These are phyloP conservation scores for Cordilura impudica DNA, from an alignment of 2,888 invertebrate genomes.

Conservation along the genomic window DNA sequence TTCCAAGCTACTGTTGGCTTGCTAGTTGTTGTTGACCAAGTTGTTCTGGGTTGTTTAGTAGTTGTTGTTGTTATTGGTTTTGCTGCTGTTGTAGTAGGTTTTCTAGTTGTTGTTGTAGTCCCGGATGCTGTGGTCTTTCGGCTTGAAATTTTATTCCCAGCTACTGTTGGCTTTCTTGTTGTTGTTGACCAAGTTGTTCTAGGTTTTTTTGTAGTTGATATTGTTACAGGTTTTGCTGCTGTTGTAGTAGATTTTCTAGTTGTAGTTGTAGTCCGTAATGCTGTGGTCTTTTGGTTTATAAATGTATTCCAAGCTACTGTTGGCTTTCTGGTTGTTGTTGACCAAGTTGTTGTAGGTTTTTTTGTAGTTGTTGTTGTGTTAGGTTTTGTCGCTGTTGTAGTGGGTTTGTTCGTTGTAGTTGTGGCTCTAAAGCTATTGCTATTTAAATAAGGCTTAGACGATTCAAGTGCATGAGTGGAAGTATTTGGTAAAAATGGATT, in stretches of 20 bases:
- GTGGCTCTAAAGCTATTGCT: slow-evolving; percentile 33
- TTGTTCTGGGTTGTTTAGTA: background rate
- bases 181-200: background rate
- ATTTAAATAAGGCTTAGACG: slow-evolving; percentile 39
- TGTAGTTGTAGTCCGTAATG: background rate
- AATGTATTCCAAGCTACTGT: background rate
- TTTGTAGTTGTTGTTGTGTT: slow-evolving; percentile 4
- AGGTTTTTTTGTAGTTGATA: slow-evolving; percentile 2
- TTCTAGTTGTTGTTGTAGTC: slow-evolving; percentile 45
- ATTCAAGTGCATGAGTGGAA: background rate
- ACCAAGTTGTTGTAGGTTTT: slow-evolving; percentile 1
- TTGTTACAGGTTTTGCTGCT: background rate
- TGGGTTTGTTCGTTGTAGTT: slow-evolving; percentile 48
- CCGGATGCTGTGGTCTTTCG: background rate
- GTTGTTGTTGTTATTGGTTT: slow-evolving; percentile 14
- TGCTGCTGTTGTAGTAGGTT: slow-evolving; percentile 21
- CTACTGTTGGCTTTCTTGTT: slow-evolving; percentile 15
- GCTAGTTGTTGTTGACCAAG: slow-evolving; percentile 4
- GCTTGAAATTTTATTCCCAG: no score
- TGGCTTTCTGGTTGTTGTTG: slow-evolving; percentile 16
- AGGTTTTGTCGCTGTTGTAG: slow-evolving; percentile 1
- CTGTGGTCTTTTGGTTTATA: background rate
- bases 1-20: slow-evolving; percentile 13
- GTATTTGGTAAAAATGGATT: slow-evolving; percentile 13
- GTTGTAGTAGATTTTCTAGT: background rate